Evolutionary conservation across 1,140 invertebrate genomes (phyloP), one percentile per base, ranked within the genome.

Genomic region (Brevipalpus yothersi): DNA sequence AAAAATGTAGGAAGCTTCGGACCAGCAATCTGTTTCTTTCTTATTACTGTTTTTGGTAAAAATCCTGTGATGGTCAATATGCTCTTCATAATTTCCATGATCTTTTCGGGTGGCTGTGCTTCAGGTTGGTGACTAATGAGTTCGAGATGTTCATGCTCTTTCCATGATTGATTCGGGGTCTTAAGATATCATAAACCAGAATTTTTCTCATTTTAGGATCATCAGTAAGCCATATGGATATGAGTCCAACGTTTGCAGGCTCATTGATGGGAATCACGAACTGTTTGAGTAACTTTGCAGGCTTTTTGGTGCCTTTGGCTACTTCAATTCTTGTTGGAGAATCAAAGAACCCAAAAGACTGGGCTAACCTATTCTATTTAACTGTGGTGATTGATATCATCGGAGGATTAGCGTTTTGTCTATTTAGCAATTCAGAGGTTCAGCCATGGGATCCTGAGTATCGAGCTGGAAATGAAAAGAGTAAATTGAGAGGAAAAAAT

Each of bases 361-460:
- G 87, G 87, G 78, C 81, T 41, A 77, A 82, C 1, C 81, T 91
- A 62, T 91, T 92, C 71, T 84, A 80, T 68, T 79, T 83, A 3
- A 82, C 84, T 0, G 79, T 83, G 43, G 79, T 65, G 2, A 69
- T 91, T 8, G 88, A 86, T 65, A 64, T 77, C 3, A 67, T 85
- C 4, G 84, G 87, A 66, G 81, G 83, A 59, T 40, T 86, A 0
- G 74, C 82, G 8, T 92, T 84, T 68, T 74, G 77, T n/a, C n/a
- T 60, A 2, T 64, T 65, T 42, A 60, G 56, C 31, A 56, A 63
- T 10, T 64, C 64, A 17, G 45, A 62, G 19, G 53, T 65, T 10
- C 65, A 64, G 17, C 42, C 60, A 0, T 64, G 64, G 64, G 63
- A 61, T 53, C 43, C 43, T 17, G 43, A 45, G 5, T 31, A 31